Percentiles rank a stretch among this genome's conserved stretches.
phyloP scores from a whole-genome alignment of 2,797 vertebrate genomes.

The Macroramphosus scolopax region DNA sequence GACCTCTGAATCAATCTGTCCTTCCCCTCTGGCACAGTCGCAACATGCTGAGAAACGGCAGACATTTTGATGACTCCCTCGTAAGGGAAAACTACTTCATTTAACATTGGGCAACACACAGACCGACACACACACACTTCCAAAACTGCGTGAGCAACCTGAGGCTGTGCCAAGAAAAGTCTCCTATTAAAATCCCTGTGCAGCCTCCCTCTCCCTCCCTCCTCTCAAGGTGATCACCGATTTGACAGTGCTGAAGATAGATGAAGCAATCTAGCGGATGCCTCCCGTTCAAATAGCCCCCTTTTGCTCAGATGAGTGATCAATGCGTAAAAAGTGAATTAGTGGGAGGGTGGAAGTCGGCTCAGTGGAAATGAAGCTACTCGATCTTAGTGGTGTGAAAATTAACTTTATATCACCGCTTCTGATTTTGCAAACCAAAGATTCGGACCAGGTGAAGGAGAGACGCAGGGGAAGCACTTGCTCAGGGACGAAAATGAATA shows the following conservation, averaged over 20 bases:
- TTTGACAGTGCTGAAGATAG: slow-evolving; percentile 71
- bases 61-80: slow-evolving; percentile 52
- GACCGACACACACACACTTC: not conserved
- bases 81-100: slow-evolving; percentile 40
- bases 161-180: slow-evolving; percentile 59
- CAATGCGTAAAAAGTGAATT: slow-evolving; percentile 47
- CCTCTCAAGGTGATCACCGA: slow-evolving; percentile 67
- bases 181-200: slow-evolving; percentile 55
- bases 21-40: slow-evolving; percentile 27
- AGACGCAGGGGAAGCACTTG: not conserved
- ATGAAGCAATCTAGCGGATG: slow-evolving; percentile 63
- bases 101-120: slow-evolving; percentile 35
- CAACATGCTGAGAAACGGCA: slow-evolving; percentile 31
- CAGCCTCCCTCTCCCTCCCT: slow-evolving; percentile 20
- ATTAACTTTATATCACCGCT: slow-evolving; percentile 23
- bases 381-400: slow-evolving; percentile 27
- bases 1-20: slow-evolving; percentile 56
- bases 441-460: not conserved
- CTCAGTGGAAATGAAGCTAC: slow-evolving; percentile 28
- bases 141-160: slow-evolving; percentile 28
- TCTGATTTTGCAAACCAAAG: slow-evolving; percentile 19
- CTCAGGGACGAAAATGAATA: not conserved
- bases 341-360: slow-evolving; percentile 37
- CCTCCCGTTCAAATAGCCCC: slow-evolving; percentile 38
- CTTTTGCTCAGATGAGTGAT: slow-evolving; percentile 57